Base-by-base conservation (phyloP, 2,888 invertebrate genomes). In the Terebella lapidaria region DNA sequence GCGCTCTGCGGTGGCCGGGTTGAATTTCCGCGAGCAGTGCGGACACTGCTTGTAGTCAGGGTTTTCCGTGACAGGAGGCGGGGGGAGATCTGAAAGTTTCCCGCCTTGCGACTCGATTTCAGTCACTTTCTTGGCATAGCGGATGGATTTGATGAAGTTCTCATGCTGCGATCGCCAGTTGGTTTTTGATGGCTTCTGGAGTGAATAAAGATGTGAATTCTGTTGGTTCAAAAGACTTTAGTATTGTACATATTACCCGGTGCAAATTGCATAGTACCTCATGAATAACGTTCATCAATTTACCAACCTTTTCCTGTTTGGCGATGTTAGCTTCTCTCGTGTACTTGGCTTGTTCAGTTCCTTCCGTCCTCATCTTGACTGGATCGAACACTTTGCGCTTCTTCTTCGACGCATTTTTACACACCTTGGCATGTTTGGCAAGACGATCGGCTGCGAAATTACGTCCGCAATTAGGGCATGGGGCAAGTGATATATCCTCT, bases 21-120 rank as follows among this genome's bases (percentile, higher is more conserved):
- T 92, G 83, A 95, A 95, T 71, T 88, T 88, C 0, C 94, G 85
- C 28, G 84, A 84, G 80, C 94, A 95, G 82, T 92, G 89, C 0
- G 93, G 94, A 74, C 94, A 95, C 74, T 88, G 87, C 25, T 92
- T 85, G 82, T 94, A 94, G 83, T 94, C 92, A 0, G 91, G 90
- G 76, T 91, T 93, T 77, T 90, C 89, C 0, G 90, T 88, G 3
- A 61, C 63, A 1, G 71, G 71, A 0, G 94, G 94, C 0, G 94
- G 93, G 1, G 81, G 78, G 52, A 94, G 83, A 79, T 93, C 92
- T 61, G 89, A 87, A 35, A 93, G 80, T 75, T 92, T 91, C 67
- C 92, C 93, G 54, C 94, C 94, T 26, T 67, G 58, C 30, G 71
- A 70, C 61, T 78, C 74, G 28, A 74, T 66, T 58, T 74, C 64